Conservation (phyloP, 2,113 vertebrate genomes). For the Dolichallabes microphthalmus region DNA sequence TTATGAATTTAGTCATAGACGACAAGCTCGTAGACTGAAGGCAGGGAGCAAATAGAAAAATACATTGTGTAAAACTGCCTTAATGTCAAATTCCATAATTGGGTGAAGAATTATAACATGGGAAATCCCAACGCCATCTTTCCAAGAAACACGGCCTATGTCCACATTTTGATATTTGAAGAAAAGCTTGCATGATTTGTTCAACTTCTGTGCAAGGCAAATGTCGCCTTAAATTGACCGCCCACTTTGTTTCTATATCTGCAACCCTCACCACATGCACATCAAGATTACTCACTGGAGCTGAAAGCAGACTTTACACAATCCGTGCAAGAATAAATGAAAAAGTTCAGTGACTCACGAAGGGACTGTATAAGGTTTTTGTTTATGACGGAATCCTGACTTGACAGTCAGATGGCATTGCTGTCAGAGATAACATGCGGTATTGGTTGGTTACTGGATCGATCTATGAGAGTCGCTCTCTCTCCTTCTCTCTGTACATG, state of each 20-base stretch:
- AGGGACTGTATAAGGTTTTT: constrained; percentile 25
- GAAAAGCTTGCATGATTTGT: background rate
- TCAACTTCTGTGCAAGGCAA: constrained; percentile 11
- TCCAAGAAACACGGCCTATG: background rate
- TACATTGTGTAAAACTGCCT: background rate
- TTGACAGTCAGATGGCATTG: constrained; percentile 10
- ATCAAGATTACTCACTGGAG: constrained; percentile 58
- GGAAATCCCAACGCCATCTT: background rate
- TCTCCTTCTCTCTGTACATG: background rate
- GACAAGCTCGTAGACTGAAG: background rate
- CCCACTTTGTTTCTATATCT: constrained; percentile 46
- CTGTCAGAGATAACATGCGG: background rate
- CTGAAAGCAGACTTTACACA: constrained; percentile 49
- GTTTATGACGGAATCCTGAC: constrained; percentile 9
- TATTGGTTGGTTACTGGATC: constrained; percentile 6
- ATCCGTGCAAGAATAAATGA: constrained; percentile 56
- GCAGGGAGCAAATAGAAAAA: background rate
- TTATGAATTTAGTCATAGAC: background rate
- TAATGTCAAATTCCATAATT: background rate
- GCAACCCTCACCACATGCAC: constrained; percentile 27
- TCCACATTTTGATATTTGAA: constrained; percentile 7
- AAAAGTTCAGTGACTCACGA: constrained; percentile 46
- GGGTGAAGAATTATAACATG: background rate
- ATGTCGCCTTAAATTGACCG: constrained; percentile 19
- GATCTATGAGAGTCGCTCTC: too few species aligned